Conservation (phyloP, 2,888 invertebrate species). For the Zhuqinia jingwanae region DNA sequence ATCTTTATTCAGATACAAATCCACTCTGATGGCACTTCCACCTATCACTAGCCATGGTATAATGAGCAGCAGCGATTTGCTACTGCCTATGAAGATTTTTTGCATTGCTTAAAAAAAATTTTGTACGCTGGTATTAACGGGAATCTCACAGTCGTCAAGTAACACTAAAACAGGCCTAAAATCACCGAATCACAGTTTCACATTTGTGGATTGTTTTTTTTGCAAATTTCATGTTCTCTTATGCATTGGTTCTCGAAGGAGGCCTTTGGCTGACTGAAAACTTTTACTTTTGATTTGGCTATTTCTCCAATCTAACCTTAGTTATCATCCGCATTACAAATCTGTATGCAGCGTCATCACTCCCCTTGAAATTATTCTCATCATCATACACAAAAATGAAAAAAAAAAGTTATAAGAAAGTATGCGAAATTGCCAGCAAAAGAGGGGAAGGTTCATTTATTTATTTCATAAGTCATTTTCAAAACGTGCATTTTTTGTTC, state of each 20-base stretch:
- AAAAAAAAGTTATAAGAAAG: not conserved
- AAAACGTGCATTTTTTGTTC: too few relatives aligned
- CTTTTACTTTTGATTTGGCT: conserved; percentile 30
- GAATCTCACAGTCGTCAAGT: too few relatives aligned
- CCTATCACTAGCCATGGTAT: too few relatives aligned
- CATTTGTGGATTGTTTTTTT: too few relatives aligned
- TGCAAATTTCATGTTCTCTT: too few relatives aligned
- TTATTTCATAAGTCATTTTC: too few relatives aligned
- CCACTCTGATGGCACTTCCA: conserved; percentile 61
- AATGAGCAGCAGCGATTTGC: conserved; percentile 1
- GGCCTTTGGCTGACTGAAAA: conserved; percentile 58
- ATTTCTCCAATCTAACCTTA: conserved; percentile 22
- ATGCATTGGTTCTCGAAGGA: conserved; percentile 45
- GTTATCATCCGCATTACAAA: conserved; percentile 1
- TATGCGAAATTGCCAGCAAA: too few relatives aligned
- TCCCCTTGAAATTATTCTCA: not conserved
- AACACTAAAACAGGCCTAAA: too few relatives aligned
- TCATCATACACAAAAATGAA: not conserved
- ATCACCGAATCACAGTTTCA: too few relatives aligned
- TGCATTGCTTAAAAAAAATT: too few relatives aligned
- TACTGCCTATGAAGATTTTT: conserved; percentile 39
- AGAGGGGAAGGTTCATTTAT: too few relatives aligned
- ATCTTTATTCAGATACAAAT: conserved; percentile 74
- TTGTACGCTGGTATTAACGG: too few relatives aligned
- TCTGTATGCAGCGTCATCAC: not conserved